Evolutionary conservation across 2,888 invertebrate genomes (phyloP).

Genomic region (Drosophila birchii): DNA sequence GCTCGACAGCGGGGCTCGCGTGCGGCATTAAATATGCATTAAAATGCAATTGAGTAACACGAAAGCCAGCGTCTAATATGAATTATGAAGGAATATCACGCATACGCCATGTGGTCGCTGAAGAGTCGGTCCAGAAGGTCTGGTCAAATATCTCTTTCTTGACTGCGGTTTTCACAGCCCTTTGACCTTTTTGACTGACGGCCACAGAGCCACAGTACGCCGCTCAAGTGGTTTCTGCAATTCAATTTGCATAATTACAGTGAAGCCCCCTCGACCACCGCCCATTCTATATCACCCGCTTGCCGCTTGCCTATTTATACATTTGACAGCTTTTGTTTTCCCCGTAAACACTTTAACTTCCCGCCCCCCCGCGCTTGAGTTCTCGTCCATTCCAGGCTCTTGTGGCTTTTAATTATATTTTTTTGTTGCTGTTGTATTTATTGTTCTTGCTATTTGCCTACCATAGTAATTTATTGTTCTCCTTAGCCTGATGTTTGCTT

Average conservation of each 20-base stretch:
- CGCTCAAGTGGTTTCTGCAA: conserved; percentile 38
- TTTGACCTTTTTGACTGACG: conserved; percentile 62
- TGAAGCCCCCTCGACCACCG: conserved; percentile 10
- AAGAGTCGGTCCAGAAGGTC: conserved; percentile 6
- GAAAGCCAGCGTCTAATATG: conserved; percentile 38
- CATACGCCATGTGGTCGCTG: conserved; percentile 45
- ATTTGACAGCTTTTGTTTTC: conserved; percentile 47
- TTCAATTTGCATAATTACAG: conserved; percentile 72
- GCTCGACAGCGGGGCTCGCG: conserved; percentile 48
- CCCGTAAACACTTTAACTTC: conserved; percentile 44
- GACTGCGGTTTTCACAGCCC: conserved; percentile 24
- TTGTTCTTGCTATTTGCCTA: conserved; percentile 17
- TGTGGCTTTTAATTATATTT: conserved; percentile 66
- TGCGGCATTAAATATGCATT: conserved; percentile 75
- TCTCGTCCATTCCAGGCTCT: conserved; percentile 37
- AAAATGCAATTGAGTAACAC: conserved; percentile 68
- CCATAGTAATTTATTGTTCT: conserved; percentile 31
- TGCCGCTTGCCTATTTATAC: conserved; percentile 54
- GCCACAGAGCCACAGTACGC: background rate
- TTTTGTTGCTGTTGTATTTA: conserved; percentile 26
- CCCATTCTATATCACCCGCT: background rate
- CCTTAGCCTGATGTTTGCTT: conserved; percentile 35
- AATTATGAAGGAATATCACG: conserved; percentile 62
- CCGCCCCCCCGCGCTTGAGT: background rate
- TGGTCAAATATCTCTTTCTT: conserved; percentile 22